A percentile compares a stretch with the other conserved stretches of the same genome.
phyloP scores from a whole-genome alignment of 2,888 invertebrate genomes.

The Tyria jacobaeae region DNA sequence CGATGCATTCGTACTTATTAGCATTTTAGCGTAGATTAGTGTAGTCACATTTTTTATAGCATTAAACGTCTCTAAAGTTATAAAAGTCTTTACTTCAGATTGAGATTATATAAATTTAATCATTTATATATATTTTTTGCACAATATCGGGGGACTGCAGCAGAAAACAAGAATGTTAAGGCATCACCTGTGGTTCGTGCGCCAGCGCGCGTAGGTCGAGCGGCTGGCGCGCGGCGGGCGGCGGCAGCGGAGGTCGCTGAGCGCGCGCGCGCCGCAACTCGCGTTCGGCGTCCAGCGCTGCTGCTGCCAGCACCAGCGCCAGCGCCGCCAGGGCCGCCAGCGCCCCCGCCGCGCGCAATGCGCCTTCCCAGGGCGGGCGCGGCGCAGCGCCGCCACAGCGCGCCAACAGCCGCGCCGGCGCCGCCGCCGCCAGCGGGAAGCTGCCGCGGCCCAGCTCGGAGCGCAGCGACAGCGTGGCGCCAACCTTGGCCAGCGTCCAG shows the following conservation, averaged over 20 bases:
- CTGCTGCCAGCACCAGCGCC: conserved; percentile 65
- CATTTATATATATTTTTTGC: too few species aligned
- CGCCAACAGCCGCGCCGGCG: conserved; percentile 61
- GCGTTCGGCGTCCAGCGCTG: conserved; percentile 55
- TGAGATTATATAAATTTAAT: too few species aligned
- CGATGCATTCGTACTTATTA: too few species aligned
- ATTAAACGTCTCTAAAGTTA: too few species aligned
- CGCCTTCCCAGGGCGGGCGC: conserved; percentile 67
- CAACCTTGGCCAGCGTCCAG: conserved; percentile 67
- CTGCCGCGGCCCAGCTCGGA: conserved; percentile 54
- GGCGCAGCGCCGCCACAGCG: conserved; percentile 60
- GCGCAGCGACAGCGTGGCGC: conserved; percentile 54
- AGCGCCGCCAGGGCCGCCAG: conserved; percentile 61
- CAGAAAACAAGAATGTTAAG: too few species aligned
- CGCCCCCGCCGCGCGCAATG: conserved; percentile 57
- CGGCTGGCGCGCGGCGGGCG: conserved; percentile 82
- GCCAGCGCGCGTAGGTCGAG: conserved; percentile 55
- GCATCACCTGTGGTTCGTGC: conserved; percentile 28
- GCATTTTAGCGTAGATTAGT: too few species aligned
- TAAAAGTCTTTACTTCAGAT: too few species aligned
- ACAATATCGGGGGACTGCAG: too few species aligned
- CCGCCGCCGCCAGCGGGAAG: conserved; percentile 57
- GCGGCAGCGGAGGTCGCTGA: conserved; percentile 82
- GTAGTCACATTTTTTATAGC: too few species aligned
- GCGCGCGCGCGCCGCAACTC: conserved; percentile 60